Base-by-base conservation (phyloP, 2,888 invertebrate species). In the Xestia ashworthii region DNA sequence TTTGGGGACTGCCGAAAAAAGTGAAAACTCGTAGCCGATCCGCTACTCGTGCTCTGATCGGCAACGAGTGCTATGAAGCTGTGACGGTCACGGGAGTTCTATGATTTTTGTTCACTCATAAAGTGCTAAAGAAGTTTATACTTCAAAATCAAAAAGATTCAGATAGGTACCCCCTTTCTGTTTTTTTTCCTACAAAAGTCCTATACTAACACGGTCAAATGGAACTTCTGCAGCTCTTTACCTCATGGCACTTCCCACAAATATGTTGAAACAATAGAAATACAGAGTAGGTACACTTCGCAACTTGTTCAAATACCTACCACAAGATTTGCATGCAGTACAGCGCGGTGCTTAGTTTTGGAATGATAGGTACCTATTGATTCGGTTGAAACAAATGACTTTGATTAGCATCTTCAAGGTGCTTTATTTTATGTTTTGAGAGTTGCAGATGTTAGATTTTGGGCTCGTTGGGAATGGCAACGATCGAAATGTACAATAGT, bases 201-300 rank as follows among this genome's bases (percentile, higher is more conserved):
- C 25, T 14, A 5, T 5, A 16, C 14, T 58, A 6, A 25, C 25
- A 62, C 19, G 9, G 11, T 12, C 4, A n/a, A 71, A 32, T 78
- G n/a, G 50, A 25, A 70, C 80, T 83, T 83, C 83, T 83, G 79
- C 8, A 9, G 4, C 3, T 12, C 1, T 6, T 38, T 12, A 6
- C 12, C 3, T 16, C 9, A 4, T 62, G 62, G 3, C 48, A 69
- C 65, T 38, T 19, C 46, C 76, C 69, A 55, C 80, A 78, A 77
- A 82, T 78, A 72, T 79, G 72, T 83, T 67, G 77, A 80, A 81
- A 88, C 87, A 87, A 87, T 81, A 73, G 74, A 78, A 77, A 68
- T 81, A 82, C 66, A 48, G 65, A 84, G 76, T 80, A 79, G n/a
- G n/a, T n/a, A n/a, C 75, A 60, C 87, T 73, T 65, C 67, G 67